A percentile compares a stretch with the other conserved stretches of the same genome.
Conservation (phyloP, 1,140 invertebrate genomes). For the Argopecten irradians region DNA sequence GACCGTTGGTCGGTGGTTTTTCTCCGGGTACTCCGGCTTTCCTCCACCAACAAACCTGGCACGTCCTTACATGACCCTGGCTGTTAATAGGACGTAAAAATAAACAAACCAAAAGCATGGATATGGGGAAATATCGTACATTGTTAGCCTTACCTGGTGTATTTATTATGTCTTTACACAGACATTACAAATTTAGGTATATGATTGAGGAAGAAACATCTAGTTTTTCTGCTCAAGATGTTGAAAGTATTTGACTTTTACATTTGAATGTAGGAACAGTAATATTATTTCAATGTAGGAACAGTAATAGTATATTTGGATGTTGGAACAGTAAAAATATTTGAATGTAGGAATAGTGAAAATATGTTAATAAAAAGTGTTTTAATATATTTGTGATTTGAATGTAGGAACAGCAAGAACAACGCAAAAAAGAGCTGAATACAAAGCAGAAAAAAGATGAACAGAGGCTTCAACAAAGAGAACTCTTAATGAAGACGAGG, state of each 20-base stretch:
- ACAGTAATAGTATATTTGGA: background rate
- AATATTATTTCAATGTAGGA: background rate
- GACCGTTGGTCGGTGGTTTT: too few species aligned
- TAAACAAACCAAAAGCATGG: too few species aligned
- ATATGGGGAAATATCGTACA: background rate
- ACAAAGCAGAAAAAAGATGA: slow-evolving; percentile 63
- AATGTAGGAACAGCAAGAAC: slow-evolving; percentile 55
- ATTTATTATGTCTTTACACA: background rate
- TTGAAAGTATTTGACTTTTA: too few species aligned
- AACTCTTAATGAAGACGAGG: slow-evolving; percentile 50
- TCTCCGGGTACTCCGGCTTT: too few species aligned
- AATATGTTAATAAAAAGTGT: background rate
- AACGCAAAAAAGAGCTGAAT: slow-evolving; percentile 60
- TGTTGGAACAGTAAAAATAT: background rate
- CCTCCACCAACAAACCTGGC: too few species aligned
- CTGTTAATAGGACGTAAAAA: too few species aligned
- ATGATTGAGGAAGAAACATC: background rate
- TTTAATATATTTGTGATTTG: background rate
- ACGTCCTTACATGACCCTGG: too few species aligned
- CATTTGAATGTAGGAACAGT: background rate
- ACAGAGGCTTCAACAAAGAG: slow-evolving; percentile 58
- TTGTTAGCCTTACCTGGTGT: background rate
- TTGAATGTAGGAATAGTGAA: background rate
- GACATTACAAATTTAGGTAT: background rate
- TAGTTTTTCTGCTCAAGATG: background rate